Percentiles rank a stretch among this genome's conserved stretches.
Conservation (phyloP, 2,113 vertebrate species). For the Corvus cornix region DNA sequence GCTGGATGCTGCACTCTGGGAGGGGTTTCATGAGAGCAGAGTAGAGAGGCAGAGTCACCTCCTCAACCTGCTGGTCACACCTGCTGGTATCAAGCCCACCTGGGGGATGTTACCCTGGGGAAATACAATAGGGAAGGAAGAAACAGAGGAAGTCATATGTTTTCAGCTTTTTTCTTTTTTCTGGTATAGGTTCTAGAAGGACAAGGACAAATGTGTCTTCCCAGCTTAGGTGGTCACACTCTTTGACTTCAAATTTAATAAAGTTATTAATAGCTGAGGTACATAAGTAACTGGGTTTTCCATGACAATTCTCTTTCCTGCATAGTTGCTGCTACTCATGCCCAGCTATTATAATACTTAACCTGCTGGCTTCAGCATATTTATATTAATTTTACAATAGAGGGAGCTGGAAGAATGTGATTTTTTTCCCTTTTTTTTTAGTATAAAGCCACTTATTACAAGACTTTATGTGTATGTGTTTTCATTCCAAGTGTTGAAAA, state of each 20-base stretch:
- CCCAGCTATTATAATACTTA: neutral
- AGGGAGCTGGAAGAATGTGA: neutral
- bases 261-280: neutral
- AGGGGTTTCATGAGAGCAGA: accelerated
- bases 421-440: neutral
- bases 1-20: neutral
- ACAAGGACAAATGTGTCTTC: neutral
- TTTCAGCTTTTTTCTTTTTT: neutral
- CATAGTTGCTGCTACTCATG: neutral
- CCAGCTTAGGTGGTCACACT: neutral
- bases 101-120: neutral
- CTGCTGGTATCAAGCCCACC: neutral
- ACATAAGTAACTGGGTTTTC: neutral
- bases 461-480: neutral
- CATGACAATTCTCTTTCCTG: neutral
- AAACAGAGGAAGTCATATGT: neutral
- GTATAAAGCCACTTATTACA: neutral
- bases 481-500: neutral
- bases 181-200: neutral
- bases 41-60: neutral
- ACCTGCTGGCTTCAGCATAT: neutral
- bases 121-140: neutral
- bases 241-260: neutral
- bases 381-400: neutral
- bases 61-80: neutral